A percentile compares a stretch with the other conserved stretches of the same genome.
Evolutionary conservation across 2,888 invertebrate genomes (phyloP).

Genomic region (Chrysolina americana): DNA sequence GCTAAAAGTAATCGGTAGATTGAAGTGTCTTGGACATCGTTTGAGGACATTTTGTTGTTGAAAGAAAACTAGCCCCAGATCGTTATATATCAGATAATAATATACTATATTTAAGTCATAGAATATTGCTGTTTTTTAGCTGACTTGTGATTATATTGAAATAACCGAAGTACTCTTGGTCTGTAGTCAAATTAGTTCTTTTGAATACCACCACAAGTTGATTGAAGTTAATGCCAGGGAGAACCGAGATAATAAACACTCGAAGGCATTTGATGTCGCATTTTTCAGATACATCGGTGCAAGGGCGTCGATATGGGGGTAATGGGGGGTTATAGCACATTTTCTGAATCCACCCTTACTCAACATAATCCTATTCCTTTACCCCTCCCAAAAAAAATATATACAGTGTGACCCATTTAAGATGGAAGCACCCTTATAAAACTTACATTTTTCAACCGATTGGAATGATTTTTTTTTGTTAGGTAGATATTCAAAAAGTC

Average conservation of each 20-base stretch:
- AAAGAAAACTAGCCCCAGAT: not conserved
- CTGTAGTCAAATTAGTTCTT: not conserved
- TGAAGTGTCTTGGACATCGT: slow-evolving; percentile 1
- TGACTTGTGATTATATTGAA: slow-evolving; percentile 3
- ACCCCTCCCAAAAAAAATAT: too few relatives aligned
- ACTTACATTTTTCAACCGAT: too few relatives aligned
- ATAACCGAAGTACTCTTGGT: slow-evolving; percentile 5
- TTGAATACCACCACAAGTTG: not conserved
- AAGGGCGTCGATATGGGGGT: too few relatives aligned
- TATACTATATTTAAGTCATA: slow-evolving; percentile 1
- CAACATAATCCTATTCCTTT: too few relatives aligned
- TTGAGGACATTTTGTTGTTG: slow-evolving; percentile 2
- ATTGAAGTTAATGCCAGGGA: not conserved
- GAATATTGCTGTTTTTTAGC: slow-evolving; percentile 16
- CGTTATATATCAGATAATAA: not conserved
- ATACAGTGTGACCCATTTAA: too few relatives aligned
- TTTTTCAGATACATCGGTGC: not conserved
- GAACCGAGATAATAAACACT: not conserved
- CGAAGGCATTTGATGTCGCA: not conserved
- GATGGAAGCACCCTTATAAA: too few relatives aligned
- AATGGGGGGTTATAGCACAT: too few relatives aligned
- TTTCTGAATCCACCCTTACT: too few relatives aligned
- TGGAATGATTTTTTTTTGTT: too few relatives aligned
- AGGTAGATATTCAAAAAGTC: too few relatives aligned
- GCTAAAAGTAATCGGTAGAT: not conserved